phyloP scores from a whole-genome alignment of 2,888 invertebrate species.

The Diadegma fenestrale region DNA sequence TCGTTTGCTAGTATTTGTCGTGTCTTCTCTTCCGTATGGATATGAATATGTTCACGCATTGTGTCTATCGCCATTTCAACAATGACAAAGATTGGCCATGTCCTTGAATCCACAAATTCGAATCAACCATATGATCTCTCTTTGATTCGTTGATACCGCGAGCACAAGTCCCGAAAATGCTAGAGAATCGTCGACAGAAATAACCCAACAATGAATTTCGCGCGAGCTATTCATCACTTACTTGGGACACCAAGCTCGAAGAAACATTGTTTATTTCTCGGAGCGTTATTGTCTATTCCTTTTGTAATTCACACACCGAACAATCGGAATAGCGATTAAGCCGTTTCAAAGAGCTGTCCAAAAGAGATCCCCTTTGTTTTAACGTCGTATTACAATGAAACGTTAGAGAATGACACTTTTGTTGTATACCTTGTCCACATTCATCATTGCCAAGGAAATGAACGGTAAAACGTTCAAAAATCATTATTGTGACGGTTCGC shows the following conservation, averaged over 20 bases:
- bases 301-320: too few species aligned
- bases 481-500: background rate
- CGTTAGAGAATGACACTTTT: conserved; percentile 3
- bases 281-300: background rate
- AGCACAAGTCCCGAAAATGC: background rate
- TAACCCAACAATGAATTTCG: background rate
- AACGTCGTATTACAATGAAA: background rate
- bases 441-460: conserved; percentile 26
- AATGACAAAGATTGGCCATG: conserved; percentile 70
- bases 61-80: conserved; percentile 75
- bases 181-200: background rate
- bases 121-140: conserved; percentile 14
- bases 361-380: conserved; percentile 1
- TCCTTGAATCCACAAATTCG: conserved; percentile 6
- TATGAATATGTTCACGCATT: conserved; percentile 4
- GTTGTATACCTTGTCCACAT: conserved; percentile 18
- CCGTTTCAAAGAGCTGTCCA: background rate
- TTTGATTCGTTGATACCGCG: background rate
- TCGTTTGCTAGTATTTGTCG: conserved; percentile 17
- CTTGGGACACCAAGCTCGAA: too few species aligned
- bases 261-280: too few species aligned
- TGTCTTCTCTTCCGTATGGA: conserved; percentile 11
- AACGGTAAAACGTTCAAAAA: conserved; percentile 13
- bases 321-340: background rate
- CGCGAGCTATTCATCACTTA: background rate